Conservation (phyloP, 1,140 invertebrate species). For the Hycleus phaleratus region DNA sequence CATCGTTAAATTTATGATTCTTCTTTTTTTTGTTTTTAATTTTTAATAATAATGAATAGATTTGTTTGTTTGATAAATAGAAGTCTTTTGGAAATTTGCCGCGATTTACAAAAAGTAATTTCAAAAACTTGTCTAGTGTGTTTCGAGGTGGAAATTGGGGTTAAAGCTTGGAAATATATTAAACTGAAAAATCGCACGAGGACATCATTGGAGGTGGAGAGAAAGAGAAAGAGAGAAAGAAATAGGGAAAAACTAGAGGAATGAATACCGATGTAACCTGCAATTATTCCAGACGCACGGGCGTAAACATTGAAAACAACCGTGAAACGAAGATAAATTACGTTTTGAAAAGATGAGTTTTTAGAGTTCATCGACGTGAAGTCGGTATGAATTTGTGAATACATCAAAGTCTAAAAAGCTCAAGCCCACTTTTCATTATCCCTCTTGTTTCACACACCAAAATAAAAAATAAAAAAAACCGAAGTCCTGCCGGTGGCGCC, state of each 20-base stretch:
- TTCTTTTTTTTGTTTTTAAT: too few species aligned
- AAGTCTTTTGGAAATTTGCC: too few species aligned
- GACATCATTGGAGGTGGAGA: not conserved
- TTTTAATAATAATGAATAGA: too few species aligned
- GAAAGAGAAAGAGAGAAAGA: not conserved
- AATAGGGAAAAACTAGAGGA: not conserved
- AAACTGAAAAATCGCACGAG: not conserved
- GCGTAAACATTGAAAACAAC: conserved; percentile 33
- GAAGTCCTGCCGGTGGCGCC: too few species aligned
- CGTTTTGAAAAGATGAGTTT: conserved; percentile 40
- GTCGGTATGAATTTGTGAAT: conserved; percentile 40
- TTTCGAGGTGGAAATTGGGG: too few species aligned
- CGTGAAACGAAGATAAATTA: conserved; percentile 41
- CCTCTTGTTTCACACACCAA: too few species aligned
- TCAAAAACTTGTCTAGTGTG: too few species aligned
- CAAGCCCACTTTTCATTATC: conserved; percentile 39
- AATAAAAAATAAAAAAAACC: too few species aligned
- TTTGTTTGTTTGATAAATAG: too few species aligned
- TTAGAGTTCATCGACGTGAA: conserved; percentile 40
- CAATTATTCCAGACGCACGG: conserved; percentile 30
- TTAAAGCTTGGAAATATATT: too few species aligned
- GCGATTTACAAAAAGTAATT: too few species aligned
- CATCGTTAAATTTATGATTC: too few species aligned
- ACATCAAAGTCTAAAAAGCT: conserved; percentile 39
- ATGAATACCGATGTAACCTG: conserved; percentile 24